Percentiles rank a stretch among this genome's conserved stretches.
phyloP scores from a whole-genome alignment of 2,797 vertebrate genomes.

The Thaleichthys pacificus region DNA sequence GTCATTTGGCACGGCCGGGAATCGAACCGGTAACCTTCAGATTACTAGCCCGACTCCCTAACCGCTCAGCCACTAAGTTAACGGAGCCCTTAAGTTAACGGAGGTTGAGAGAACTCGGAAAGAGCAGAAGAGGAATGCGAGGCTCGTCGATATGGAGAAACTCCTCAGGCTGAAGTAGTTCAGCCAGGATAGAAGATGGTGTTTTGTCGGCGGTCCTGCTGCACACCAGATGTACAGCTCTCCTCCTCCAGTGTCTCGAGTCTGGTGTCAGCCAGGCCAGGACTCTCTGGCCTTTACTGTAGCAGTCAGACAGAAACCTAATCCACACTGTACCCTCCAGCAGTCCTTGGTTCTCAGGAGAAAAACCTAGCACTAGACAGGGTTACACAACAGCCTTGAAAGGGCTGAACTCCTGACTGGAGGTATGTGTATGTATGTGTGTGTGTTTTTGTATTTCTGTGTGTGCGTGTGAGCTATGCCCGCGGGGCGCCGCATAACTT shows the following conservation, averaged over 20 bases:
- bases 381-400: conserved; percentile 15
- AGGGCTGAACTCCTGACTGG: conserved; percentile 6
- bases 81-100: too few species aligned
- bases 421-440: conserved; percentile 10
- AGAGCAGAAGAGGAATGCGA: too few species aligned
- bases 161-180: not conserved
- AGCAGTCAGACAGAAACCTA: conserved; percentile 18
- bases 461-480: conserved; percentile 1
- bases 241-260: not conserved
- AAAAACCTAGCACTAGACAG: conserved; percentile 13
- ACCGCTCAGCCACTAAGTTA: too few species aligned
- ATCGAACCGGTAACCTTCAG: too few species aligned
- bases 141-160: not conserved
- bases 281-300: not conserved
- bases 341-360: conserved; percentile 19
- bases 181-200: conserved; percentile 6
- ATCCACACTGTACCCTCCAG: conserved; percentile 13
- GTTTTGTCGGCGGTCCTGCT: conserved; percentile 10
- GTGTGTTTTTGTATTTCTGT: not conserved
- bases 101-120: too few species aligned
- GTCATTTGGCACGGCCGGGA: too few species aligned
- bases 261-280: conserved; percentile 11
- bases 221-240: not conserved
- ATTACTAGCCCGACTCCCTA: too few species aligned
- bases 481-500: too few species aligned